Evolutionary conservation across 2,797 vertebrate species (phyloP), one percentile per base, ranked within the genome.

Genomic region (Microchirus variegatus): DNA sequence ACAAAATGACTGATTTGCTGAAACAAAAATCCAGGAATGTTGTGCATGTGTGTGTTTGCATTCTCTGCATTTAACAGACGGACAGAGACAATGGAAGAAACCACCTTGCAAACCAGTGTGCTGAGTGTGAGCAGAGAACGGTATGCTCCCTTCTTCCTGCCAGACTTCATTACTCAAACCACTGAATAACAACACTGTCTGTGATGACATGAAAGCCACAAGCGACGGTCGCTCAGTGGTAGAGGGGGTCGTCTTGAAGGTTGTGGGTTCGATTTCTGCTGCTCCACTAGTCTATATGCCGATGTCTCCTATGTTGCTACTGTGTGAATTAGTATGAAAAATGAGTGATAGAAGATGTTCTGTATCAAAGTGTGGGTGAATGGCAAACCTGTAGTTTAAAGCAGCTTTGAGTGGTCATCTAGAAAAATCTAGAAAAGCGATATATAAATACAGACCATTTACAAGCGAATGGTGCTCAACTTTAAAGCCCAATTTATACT

Each of bases 151-250:
- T 55, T 15, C 53, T 16, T 3, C 49, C 47, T 57, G 74, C 69
- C 69, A 78, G 61, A 63, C 22, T 43, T 58, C 56, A 74, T 70
- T 59, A 69, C 55, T 73, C 64, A 26, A 67, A 83, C 83, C 73
- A 36, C 55, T 50, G 64, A 77, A 79, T 58, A 70, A 67, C 70
- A 84, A 57, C 61, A 61, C 60, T 17, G 56, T 75, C 31, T 8
- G 7, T 8, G 71, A 70, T 49, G 59, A 5, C 9, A 59, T 68
- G 66, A 63, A 81, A 66, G 59, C 19, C 26, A 18, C 61, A 6
- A 48, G 53, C 42, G 22, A 22, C 22, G 22, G 22, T 1, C 0
- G 22, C 22, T 22, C 22, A 22, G 22, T 22, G 22, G 22, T 22
- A 22, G 22, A 22, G 22, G 3, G 22, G 5, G 22, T 22, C 22